Percentiles rank a stretch among this genome's conserved stretches.
These are phyloP conservation scores for Acanthoscelides obtectus DNA, from an alignment of 2,888 invertebrate species.

Conservation along the genomic window DNA sequence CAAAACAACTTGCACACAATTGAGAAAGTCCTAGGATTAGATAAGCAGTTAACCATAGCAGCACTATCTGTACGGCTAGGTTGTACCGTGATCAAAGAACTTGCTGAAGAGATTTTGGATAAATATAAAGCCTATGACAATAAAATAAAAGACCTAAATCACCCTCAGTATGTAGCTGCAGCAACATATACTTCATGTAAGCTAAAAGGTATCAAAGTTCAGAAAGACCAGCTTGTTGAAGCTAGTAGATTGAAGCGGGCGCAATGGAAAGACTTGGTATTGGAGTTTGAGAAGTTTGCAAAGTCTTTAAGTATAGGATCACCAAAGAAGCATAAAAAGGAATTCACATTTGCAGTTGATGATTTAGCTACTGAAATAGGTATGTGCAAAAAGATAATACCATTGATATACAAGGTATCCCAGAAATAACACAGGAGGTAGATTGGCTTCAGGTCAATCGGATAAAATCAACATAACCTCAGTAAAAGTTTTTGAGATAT, in stretches of 20 bases:
- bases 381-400: not conserved
- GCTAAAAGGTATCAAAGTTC: constrained; percentile 54
- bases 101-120: constrained; percentile 53
- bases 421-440: too few relatives aligned
- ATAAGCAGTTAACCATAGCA: constrained; percentile 51
- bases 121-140: constrained; percentile 51
- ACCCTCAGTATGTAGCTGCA: constrained; percentile 63
- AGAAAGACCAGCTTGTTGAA: constrained; percentile 54
- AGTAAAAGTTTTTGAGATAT: too few relatives aligned
- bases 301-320: constrained; percentile 29
- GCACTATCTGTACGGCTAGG: constrained; percentile 57
- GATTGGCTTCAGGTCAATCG: too few relatives aligned
- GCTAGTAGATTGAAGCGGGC: constrained; percentile 56
- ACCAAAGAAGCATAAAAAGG: constrained; percentile 16
- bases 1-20: constrained; percentile 54
- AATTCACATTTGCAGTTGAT: constrained; percentile 6
- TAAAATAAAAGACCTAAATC: constrained; percentile 51
- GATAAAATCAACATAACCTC: too few relatives aligned
- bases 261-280: constrained; percentile 59
- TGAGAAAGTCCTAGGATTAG: constrained; percentile 58
- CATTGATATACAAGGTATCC: not conserved
- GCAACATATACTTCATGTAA: constrained; percentile 62
- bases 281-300: constrained; percentile 53
- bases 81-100: constrained; percentile 46
- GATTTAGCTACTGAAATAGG: constrained; percentile 10